Percentiles rank a stretch among this genome's conserved stretches.
Evolutionary conservation across 2,113 vertebrate species (phyloP).

Genomic region (Tachycineta bicolor): DNA sequence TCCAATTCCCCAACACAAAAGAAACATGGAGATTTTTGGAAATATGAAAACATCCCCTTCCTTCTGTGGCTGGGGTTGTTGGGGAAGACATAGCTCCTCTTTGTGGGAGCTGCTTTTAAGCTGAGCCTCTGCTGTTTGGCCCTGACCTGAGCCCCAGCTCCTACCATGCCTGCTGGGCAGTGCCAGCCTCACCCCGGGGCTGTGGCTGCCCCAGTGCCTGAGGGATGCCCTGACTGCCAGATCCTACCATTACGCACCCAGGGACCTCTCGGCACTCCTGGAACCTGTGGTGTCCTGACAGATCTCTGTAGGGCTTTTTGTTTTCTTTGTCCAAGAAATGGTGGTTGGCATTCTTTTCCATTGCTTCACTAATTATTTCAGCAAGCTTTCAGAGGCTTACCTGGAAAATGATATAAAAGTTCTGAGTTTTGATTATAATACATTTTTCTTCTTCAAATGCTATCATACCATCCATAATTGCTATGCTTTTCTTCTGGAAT

Average conservation of each 20-base stretch:
- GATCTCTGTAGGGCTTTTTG: neutral
- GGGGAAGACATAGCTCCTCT: neutral
- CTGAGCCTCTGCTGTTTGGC: neutral
- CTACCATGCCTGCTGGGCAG: neutral
- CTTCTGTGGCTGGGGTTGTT: neutral
- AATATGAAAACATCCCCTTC: neutral
- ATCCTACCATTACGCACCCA: accelerated
- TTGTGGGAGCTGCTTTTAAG: neutral
- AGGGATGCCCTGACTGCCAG: neutral
- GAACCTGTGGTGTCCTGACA: accelerated
- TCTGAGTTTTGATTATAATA: neutral
- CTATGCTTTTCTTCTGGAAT: neutral
- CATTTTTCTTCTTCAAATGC: neutral
- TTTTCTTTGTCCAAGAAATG: neutral
- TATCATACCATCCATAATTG: neutral
- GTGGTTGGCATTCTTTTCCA: neutral
- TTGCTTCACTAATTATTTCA: neutral
- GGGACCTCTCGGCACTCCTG: accelerated
- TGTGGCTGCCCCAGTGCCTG: neutral
- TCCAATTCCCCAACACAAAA: accelerated
- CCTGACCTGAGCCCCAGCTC: neutral
- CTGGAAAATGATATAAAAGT: neutral
- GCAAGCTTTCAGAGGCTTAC: neutral
- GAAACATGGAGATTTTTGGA: neutral
- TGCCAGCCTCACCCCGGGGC: accelerated